These are phyloP conservation scores for Apis florea DNA, from an alignment of 1,140 invertebrate genomes.

Conservation along the genomic window DNA sequence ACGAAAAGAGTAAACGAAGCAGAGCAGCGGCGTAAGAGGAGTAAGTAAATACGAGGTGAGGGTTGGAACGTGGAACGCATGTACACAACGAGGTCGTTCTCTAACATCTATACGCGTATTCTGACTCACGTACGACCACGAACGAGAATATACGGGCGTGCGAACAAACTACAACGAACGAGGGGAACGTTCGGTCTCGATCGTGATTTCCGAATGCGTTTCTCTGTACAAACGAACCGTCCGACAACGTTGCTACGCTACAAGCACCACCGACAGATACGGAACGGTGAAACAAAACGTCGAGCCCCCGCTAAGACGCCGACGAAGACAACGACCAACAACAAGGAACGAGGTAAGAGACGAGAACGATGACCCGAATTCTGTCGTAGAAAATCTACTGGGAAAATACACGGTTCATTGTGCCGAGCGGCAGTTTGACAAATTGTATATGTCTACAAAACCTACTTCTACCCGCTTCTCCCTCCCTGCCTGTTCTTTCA, in stretches of 20 bases:
- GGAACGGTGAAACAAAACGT: slow-evolving; percentile 37
- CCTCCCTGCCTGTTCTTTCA: slow-evolving; percentile 9
- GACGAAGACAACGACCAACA: not conserved
- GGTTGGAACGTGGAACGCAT: slow-evolving; percentile 32
- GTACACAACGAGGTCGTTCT: slow-evolving; percentile 46
- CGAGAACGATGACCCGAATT: slow-evolving; percentile 61
- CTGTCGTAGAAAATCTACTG: slow-evolving; percentile 63
- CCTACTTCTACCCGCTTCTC: slow-evolving; percentile 32
- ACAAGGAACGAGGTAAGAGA: not conserved
- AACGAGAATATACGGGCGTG: slow-evolving; percentile 24
- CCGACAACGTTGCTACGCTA: slow-evolving; percentile 43
- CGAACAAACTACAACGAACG: slow-evolving; percentile 34
- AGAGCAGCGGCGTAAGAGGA: slow-evolving; percentile 7
- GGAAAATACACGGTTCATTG: slow-evolving; percentile 70
- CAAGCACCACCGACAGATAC: not conserved
- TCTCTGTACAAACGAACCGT: slow-evolving; percentile 51
- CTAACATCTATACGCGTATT: slow-evolving; percentile 34
- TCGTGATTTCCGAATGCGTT: slow-evolving; percentile 64
- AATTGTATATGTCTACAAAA: slow-evolving; percentile 66
- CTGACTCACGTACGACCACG: slow-evolving; percentile 38
- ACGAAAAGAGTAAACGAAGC: slow-evolving; percentile 64
- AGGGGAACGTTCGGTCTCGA: slow-evolving; percentile 38
- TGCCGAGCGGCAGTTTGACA: slow-evolving; percentile 59
- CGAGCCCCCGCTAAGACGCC: not conserved
- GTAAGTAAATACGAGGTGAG: slow-evolving; percentile 60